Conservation (phyloP, 2,888 invertebrate species). For the Calephelis perditalis region DNA sequence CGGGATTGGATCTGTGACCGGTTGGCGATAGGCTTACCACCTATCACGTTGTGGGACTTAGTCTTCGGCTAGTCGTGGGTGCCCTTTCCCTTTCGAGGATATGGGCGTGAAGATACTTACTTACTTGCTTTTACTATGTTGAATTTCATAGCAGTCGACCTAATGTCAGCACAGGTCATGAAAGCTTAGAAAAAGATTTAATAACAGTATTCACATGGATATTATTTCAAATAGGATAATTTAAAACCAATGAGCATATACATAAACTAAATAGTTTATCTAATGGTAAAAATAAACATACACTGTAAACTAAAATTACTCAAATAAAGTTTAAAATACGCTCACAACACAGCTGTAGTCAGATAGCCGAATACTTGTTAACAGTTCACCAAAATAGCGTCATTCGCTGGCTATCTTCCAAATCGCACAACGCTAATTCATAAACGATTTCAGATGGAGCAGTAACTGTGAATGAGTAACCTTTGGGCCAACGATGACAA, state of each 20-base stretch:
- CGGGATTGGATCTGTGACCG: too few species aligned
- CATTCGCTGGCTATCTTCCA: conserved; percentile 40
- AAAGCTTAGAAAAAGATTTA: too few species aligned
- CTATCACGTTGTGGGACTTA: too few species aligned
- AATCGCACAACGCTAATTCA: conserved; percentile 37
- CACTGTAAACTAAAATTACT: background rate
- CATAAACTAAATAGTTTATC: too few species aligned
- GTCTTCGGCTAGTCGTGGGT: too few species aligned
- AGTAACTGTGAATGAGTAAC: conserved; percentile 38
- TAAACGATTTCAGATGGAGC: conserved; percentile 29
- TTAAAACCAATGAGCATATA: background rate
- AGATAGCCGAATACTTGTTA: conserved; percentile 29
- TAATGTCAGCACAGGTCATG: too few species aligned
- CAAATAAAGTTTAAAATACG: background rate
- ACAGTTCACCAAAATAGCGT: conserved; percentile 37
- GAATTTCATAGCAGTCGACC: too few species aligned
- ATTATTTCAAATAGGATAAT: conserved; percentile 1
- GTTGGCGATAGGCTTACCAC: too few species aligned
- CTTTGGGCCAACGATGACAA: conserved; percentile 24
- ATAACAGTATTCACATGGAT: background rate
- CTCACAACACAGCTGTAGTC: conserved; percentile 27
- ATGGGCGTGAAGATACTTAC: too few species aligned
- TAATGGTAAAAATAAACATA: background rate
- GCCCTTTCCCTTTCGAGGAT: too few species aligned
- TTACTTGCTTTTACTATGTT: too few species aligned